Evolutionary conservation across 2,113 vertebrate species (phyloP).

Genomic region (Saccopteryx bilineata): DNA sequence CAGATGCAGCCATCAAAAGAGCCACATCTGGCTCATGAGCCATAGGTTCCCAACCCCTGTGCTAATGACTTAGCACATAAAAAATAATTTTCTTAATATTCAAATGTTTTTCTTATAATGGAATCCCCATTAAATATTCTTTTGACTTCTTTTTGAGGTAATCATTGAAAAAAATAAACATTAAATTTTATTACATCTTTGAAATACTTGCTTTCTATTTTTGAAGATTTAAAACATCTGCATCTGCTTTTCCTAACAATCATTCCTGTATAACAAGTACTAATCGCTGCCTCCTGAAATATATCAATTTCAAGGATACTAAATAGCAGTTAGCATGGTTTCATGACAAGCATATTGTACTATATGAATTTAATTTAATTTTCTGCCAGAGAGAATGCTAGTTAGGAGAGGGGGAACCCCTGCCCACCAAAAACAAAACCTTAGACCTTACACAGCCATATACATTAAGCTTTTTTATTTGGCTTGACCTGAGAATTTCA

Average conservation of each 20-base stretch:
- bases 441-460: neutral
- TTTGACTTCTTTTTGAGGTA: conserved; percentile 36
- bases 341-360: neutral
- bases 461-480: neutral
- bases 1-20: too few relatives aligned
- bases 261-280: neutral
- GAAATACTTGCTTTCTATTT: neutral
- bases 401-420: neutral
- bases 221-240: conserved; percentile 8
- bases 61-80: neutral
- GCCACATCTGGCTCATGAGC: too few relatives aligned
- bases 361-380: neutral
- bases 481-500: neutral
- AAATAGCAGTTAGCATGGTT: neutral
- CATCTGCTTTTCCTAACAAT: conserved; percentile 25
- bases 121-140: neutral
- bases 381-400: neutral
- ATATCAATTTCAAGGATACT: neutral
- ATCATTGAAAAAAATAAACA: neutral
- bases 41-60: too few relatives aligned
- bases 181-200: neutral
- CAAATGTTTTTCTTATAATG: neutral
- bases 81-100: conserved; percentile 16
- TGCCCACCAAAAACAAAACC: too few relatives aligned
- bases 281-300: conserved; percentile 7